Evolutionary conservation across 2,888 invertebrate species (phyloP).

Genomic region (Gasteruption jaculator): DNA sequence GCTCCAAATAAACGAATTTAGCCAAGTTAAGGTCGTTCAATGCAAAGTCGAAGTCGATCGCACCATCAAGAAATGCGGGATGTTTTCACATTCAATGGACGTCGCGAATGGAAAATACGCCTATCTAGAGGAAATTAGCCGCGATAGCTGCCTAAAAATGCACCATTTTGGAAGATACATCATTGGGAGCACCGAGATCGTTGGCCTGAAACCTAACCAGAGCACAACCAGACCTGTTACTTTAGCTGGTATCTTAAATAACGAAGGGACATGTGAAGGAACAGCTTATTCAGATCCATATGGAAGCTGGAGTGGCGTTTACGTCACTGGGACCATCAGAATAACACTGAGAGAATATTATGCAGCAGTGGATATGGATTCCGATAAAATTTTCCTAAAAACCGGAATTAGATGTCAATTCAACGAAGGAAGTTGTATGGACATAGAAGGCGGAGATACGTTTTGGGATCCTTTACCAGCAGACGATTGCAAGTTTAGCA

Average conservation of each 20-base stretch:
- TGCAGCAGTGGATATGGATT: constrained; percentile 13
- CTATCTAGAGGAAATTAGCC: no score
- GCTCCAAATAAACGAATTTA: no score
- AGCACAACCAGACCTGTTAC: constrained; percentile 6
- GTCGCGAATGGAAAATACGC: no score
- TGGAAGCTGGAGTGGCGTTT: constrained; percentile 13
- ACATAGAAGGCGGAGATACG: constrained; percentile 13
- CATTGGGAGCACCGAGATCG: no score
- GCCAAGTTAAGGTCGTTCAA: no score
- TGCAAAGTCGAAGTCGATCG: no score
- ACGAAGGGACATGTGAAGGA: constrained; percentile 9
- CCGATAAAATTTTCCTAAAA: constrained; percentile 8
- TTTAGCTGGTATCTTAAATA: constrained; percentile 13
- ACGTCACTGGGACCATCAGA: constrained; percentile 4
- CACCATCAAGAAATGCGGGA: no score
- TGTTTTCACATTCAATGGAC: no score
- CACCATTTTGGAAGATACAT: no score
- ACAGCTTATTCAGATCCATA: constrained; percentile 13
- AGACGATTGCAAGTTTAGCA: constrained; percentile 13
- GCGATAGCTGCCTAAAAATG: no score
- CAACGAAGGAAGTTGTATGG: background rate
- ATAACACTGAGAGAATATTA: constrained; percentile 12
- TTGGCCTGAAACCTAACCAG: no score
- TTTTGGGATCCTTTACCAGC: constrained; percentile 15
- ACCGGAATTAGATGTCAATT: constrained; percentile 11